Conservation (phyloP, 2,888 invertebrate species). For the Acleris emargana region DNA sequence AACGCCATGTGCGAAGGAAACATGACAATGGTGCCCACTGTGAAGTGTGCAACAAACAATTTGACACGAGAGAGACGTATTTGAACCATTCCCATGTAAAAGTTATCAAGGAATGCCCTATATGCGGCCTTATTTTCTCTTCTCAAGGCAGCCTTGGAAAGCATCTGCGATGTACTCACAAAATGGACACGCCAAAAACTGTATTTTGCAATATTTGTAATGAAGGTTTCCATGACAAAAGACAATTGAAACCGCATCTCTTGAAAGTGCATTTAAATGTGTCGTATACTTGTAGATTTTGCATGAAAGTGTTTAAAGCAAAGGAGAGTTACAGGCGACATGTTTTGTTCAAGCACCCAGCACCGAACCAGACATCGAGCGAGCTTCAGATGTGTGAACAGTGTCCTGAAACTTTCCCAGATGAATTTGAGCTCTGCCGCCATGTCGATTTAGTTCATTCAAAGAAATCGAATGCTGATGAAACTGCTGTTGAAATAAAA, state of each 20-base stretch:
- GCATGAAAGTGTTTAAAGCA: constrained; percentile 68
- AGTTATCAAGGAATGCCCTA: constrained; percentile 63
- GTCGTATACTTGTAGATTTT: constrained; percentile 67
- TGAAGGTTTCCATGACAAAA: constrained; percentile 68
- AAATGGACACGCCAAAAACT: constrained; percentile 64
- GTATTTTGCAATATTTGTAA: constrained; percentile 70
- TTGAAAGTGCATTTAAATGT: constrained; percentile 72
- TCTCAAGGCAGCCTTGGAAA: constrained; percentile 68
- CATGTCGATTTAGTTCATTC: constrained; percentile 63
- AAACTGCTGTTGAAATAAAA: constrained; percentile 49
- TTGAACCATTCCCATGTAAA: constrained; percentile 69
- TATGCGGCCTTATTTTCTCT: constrained; percentile 72
- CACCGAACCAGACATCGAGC: constrained; percentile 38
- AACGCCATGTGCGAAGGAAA: constrained; percentile 71
- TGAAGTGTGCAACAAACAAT: constrained; percentile 70
- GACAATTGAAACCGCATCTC: constrained; percentile 68
- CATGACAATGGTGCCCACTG: constrained; percentile 68
- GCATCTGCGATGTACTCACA: constrained; percentile 70
- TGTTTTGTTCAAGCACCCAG: constrained; percentile 65
- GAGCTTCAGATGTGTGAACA: constrained; percentile 65
- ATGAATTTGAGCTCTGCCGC: constrained; percentile 69
- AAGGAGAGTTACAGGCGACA: constrained; percentile 73
- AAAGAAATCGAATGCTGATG: constrained; percentile 39
- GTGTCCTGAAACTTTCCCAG: constrained; percentile 63
- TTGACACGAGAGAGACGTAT: constrained; percentile 63